Conservation (phyloP, 2,113 vertebrate species). For the Macquaria australasica region DNA sequence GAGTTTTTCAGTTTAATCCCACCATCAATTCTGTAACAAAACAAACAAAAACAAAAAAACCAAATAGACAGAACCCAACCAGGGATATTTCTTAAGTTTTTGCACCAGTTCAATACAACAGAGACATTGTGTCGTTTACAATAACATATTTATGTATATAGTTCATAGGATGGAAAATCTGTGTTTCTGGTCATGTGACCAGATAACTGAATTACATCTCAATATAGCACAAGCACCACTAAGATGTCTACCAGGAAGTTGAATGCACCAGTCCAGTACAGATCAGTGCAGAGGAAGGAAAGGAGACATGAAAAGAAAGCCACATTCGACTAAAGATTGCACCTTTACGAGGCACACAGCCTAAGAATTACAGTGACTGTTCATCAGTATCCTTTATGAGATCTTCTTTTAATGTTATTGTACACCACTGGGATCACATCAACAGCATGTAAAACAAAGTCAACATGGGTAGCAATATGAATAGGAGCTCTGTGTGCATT, state of each 20-base stretch:
- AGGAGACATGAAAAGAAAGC: constrained; percentile 71
- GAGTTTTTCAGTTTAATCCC: constrained; percentile 81
- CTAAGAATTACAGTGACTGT: constrained; percentile 71
- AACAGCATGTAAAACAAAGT: constrained; percentile 72
- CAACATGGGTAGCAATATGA: constrained; percentile 64
- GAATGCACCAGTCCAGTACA: constrained; percentile 67
- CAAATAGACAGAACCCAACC: constrained; percentile 75
- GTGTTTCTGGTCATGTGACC: constrained; percentile 64
- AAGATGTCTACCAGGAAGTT: constrained; percentile 77
- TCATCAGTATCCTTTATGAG: constrained; percentile 65
- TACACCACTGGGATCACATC: constrained; percentile 79
- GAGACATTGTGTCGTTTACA: constrained; percentile 83
- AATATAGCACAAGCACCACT: constrained; percentile 81
- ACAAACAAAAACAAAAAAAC: no score
- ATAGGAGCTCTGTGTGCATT: constrained; percentile 59
- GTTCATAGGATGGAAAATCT: constrained; percentile 74
- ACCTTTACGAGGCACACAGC: constrained; percentile 71
- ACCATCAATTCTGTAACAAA: constrained; percentile 82
- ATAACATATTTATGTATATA: constrained; percentile 83
- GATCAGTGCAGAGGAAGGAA: constrained; percentile 71
- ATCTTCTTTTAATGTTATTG: constrained; percentile 71
- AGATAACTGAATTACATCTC: constrained; percentile 75
- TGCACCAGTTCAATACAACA: constrained; percentile 82
- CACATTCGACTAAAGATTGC: constrained; percentile 70
- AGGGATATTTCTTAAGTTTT: constrained; percentile 72